A percentile compares a stretch with the other conserved stretches of the same genome.
Evolutionary conservation across 2,113 vertebrate genomes (phyloP).

Genomic region (Cyanoderma ruficeps): DNA sequence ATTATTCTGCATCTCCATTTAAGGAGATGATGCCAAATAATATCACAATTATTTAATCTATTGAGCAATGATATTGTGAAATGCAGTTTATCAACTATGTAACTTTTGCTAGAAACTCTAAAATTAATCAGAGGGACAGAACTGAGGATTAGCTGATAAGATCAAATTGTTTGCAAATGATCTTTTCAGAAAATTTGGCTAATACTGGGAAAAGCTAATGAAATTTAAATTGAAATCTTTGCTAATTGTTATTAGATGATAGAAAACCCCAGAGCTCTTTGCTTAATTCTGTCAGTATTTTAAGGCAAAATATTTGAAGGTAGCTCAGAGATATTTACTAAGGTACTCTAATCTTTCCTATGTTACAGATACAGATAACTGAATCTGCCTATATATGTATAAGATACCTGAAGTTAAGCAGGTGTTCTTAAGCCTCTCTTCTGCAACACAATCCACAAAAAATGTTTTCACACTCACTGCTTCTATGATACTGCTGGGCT

Average conservation of each 20-base stretch:
- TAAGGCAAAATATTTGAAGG: background rate
- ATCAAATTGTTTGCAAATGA: background rate
- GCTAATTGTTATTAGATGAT: background rate
- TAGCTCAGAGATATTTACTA: background rate
- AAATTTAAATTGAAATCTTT: background rate
- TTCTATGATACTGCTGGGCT: background rate
- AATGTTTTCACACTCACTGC: background rate
- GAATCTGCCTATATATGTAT: background rate
- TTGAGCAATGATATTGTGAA: background rate
- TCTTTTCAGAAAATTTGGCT: background rate
- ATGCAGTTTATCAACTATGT: background rate
- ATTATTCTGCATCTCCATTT: background rate
- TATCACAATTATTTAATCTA: background rate
- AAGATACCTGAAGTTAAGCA: background rate
- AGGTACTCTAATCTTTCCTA: background rate
- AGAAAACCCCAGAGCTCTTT: background rate
- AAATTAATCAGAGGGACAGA: background rate
- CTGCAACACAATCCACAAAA: background rate
- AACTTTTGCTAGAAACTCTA: background rate
- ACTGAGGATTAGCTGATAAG: background rate
- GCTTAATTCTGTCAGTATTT: background rate
- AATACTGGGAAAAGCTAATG: background rate
- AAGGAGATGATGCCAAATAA: background rate
- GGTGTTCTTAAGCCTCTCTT: background rate
- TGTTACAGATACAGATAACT: background rate